phyloP scores from a whole-genome alignment of 30 jellyfish, hydroid and myxozoan genomes.

The Cassiopea xamachana region DNA sequence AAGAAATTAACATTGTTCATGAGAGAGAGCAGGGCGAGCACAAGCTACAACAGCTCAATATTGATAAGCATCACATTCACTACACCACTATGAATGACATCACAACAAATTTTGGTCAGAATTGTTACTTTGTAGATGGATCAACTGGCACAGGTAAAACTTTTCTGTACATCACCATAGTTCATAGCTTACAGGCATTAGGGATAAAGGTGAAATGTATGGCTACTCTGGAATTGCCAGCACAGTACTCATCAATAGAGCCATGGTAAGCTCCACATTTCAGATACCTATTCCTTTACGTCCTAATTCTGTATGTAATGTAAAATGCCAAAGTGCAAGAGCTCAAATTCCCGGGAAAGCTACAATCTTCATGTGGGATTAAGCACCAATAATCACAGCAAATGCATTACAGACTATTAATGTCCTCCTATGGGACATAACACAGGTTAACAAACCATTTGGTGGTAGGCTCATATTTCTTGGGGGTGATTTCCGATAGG shows the following conservation, averaged over 20 bases:
- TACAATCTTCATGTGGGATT: not conserved
- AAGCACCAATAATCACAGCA: not conserved
- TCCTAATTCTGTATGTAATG: too few species aligned
- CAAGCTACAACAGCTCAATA: not conserved
- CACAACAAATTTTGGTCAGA: not conserved
- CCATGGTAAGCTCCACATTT: not conserved
- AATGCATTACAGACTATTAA: not conserved
- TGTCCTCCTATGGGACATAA: slow-evolving; percentile 44
- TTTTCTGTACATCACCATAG: not conserved
- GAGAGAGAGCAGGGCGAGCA: too few species aligned
- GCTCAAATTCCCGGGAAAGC: not conserved
- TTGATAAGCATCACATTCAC: not conserved
- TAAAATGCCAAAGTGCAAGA: not conserved
- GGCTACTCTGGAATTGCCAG: too few species aligned
- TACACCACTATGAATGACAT: not conserved
- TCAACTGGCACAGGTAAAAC: not conserved
- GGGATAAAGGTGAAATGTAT: not conserved
- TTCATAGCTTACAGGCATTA: not conserved
- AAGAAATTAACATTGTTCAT: not conserved
- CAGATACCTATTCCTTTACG: not conserved
- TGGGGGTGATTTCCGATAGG: not conserved
- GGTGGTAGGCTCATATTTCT: not conserved
- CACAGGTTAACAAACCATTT: slow-evolving; percentile 20
- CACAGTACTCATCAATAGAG: not conserved
- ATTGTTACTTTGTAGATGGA: not conserved